Conservation (phyloP, 1,140 invertebrate species). For the Hylaeus volcanicus region DNA sequence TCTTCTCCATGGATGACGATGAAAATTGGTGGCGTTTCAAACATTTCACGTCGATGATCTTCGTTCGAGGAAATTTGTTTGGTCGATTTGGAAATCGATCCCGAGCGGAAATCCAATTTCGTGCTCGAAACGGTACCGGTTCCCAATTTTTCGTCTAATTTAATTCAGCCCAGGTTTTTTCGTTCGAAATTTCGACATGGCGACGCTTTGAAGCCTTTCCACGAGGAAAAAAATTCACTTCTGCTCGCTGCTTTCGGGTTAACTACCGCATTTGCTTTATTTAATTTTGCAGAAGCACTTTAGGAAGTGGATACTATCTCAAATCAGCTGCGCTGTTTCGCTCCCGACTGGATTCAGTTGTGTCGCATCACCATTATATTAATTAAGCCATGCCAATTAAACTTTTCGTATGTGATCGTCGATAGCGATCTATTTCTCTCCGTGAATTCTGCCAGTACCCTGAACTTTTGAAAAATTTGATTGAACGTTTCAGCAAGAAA, state of each 20-base stretch:
- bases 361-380: slow-evolving; percentile 18
- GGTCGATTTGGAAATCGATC: background rate
- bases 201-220: background rate
- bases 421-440: background rate
- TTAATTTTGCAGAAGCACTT: slow-evolving; percentile 27
- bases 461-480: too few relatives aligned
- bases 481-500: too few relatives aligned
- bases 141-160: background rate
- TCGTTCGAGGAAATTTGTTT: slow-evolving; percentile 2
- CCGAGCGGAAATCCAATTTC: too few relatives aligned
- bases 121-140: background rate
- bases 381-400: slow-evolving; percentile 32
- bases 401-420: background rate
- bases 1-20: background rate
- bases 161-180: background rate
- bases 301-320: slow-evolving; percentile 18
- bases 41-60: background rate
- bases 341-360: background rate
- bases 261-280: background rate
- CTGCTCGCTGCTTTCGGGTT: background rate
- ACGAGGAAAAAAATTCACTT: background rate
- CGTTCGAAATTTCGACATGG: background rate
- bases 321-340: slow-evolving; percentile 7
- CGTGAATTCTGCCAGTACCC: background rate
- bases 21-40: background rate